Base-by-base conservation (phyloP, 2,113 vertebrate genomes). In the Canis aureus region DNA sequence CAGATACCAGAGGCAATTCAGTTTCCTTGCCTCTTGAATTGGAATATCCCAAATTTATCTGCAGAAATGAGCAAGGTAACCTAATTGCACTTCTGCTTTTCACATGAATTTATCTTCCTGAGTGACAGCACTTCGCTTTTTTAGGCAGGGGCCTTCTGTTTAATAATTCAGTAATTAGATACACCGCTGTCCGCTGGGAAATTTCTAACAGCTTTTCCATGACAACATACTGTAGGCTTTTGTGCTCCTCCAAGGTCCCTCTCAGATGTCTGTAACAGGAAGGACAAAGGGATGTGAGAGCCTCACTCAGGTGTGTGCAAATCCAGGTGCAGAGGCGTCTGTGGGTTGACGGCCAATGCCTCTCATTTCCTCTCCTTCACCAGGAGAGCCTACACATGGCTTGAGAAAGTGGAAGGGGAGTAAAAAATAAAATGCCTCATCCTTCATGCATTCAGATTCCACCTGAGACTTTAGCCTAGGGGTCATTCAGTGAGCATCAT, bases 131-230 rank as follows among this genome's bases (percentile, higher is more conserved):
- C 38, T 66, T 29, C 94, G 96, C 89, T 97, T 98, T 98, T 98
- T 96, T 71, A 92, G 89, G 82, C 71, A 91, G 93, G 66, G 84
- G 32, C 49, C 93, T 96, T 1, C 0, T 55, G 38, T 97, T 98
- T 98, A 97, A 97, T 98, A 98, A 98, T 98, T 98, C 97, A 96
- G 91, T 98, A 98, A 98, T 98, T 97, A 99, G 98, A 97, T 97
- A 97, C 92, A 98, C 94, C 8, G 87, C 98, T 98, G 98, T 98
- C 96, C 97, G 96, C 98, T 98, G 0, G 95, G 98, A 98, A 98
- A 98, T 97, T 88, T 85, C 92, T 96, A 98, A 96, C 88, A 98
- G 98, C 96, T 98, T 98, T 98, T 95, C 95, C 95, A 81, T 97
- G 96, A 95, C 97, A 98, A 98, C 88, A 59, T 82, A 93, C 38